phyloP scores from a whole-genome alignment of 2,113 vertebrate genomes.

The Phainopepla nitens region DNA sequence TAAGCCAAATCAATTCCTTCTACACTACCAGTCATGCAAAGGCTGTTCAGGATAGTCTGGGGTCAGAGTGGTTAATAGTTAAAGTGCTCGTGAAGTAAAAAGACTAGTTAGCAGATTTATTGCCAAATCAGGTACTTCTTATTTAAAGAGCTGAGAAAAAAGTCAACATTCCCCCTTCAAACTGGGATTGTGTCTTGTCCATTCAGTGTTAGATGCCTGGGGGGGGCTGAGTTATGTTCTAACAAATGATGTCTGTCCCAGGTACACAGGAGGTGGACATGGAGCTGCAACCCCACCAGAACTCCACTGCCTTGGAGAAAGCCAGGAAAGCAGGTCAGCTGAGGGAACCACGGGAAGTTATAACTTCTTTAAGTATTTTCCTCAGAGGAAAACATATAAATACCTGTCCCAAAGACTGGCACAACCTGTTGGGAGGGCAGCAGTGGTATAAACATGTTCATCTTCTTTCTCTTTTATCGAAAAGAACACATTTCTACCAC shows the following conservation, averaged over 20 bases:
- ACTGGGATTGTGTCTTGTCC: neutral
- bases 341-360: neutral
- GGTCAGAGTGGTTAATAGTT: neutral
- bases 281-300: neutral
- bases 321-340: neutral
- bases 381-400: neutral
- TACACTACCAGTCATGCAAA: neutral
- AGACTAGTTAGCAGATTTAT: neutral
- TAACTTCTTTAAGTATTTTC: neutral
- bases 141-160: neutral
- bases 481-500: neutral
- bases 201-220: neutral
- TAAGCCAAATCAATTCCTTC: neutral
- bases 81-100: neutral
- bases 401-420: neutral
- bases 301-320: neutral
- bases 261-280: neutral
- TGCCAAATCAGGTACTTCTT: neutral
- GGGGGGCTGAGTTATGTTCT: neutral
- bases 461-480: neutral
- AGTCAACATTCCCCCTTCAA: neutral
- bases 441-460: neutral
- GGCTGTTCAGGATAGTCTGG: neutral
- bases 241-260: neutral
- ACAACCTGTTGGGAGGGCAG: neutral